phyloP scores from a whole-genome alignment of 2,888 invertebrate species.

The Sepiola atlantica region DNA sequence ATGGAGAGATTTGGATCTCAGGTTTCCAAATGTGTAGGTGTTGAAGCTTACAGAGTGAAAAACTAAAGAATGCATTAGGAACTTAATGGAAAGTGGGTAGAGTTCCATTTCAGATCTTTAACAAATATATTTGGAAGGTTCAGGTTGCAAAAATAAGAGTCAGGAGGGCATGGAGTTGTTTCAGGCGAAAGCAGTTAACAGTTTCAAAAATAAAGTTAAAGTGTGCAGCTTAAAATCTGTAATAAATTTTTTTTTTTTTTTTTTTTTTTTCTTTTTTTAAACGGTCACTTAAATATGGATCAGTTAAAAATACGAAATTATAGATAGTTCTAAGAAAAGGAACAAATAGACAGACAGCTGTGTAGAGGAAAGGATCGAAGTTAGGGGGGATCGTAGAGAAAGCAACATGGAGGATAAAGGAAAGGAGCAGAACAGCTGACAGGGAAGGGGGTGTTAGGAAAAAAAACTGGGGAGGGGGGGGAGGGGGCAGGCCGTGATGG shows the following conservation, averaged over 20 bases:
- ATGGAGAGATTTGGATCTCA: not conserved
- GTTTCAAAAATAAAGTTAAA: not conserved
- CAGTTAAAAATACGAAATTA: not conserved
- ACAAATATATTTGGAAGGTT: not conserved
- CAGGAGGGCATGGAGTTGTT: not conserved
- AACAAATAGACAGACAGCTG: too few relatives aligned
- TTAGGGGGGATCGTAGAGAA: too few relatives aligned
- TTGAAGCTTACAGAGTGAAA: not conserved
- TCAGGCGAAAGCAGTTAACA: not conserved
- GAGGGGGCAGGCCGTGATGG: too few relatives aligned
- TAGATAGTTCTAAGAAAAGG: not conserved
- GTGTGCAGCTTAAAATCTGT: too few relatives aligned
- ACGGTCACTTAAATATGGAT: not conserved
- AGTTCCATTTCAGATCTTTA: not conserved
- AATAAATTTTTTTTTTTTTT: not conserved
- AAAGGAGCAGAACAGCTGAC: too few relatives aligned
- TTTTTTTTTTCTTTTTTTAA: too few relatives aligned
- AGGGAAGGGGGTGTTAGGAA: too few relatives aligned
- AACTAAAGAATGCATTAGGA: not conserved
- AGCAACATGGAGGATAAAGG: too few relatives aligned
- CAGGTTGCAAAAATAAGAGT: not conserved
- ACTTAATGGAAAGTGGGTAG: not conserved
- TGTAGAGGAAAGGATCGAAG: too few relatives aligned
- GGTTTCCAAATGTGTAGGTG: slow-evolving; percentile 3
- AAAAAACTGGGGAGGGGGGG: too few relatives aligned